Conservation (phyloP, 2,797 vertebrate genomes). For the Anguilla megastoma region DNA sequence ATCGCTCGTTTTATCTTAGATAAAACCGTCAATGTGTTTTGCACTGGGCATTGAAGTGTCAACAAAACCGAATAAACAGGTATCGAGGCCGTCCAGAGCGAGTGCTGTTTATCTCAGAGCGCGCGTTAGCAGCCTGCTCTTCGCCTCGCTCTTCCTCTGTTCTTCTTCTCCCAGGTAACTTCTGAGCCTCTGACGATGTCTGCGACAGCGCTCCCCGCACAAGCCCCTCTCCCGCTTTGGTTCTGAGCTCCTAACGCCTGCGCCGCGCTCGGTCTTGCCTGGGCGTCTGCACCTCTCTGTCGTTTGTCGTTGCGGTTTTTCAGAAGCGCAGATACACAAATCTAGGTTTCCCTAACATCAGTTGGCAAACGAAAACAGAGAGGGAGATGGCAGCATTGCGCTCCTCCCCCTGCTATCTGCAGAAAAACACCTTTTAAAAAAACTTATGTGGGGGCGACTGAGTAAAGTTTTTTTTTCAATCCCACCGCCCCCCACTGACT, state of each 20-base stretch:
- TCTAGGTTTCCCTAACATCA: not conserved
- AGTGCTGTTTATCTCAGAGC: not conserved
- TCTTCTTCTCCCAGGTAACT: not conserved
- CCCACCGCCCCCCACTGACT: not conserved
- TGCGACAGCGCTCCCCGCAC: not conserved
- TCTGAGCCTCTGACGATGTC: not conserved
- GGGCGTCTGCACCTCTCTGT: not conserved
- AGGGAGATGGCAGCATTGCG: not conserved
- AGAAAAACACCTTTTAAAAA: not conserved
- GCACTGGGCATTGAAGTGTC: not conserved
- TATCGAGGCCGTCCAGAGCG: constrained; percentile 21
- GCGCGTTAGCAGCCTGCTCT: not conserved
- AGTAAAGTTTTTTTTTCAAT: not conserved
- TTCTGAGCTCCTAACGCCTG: not conserved
- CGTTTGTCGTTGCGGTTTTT: not conserved
- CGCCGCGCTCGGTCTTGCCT: not conserved
- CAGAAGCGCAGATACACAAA: not conserved
- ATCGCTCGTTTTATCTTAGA: not conserved
- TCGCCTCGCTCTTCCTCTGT: not conserved
- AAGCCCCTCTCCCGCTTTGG: not conserved
- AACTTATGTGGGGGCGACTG: too few species aligned
- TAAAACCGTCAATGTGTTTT: not conserved
- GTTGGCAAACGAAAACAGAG: not conserved
- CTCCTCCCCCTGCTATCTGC: not conserved
- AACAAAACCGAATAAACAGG: not conserved